phyloP scores from a whole-genome alignment of 2,888 invertebrate species.

The Acleris emargana region DNA sequence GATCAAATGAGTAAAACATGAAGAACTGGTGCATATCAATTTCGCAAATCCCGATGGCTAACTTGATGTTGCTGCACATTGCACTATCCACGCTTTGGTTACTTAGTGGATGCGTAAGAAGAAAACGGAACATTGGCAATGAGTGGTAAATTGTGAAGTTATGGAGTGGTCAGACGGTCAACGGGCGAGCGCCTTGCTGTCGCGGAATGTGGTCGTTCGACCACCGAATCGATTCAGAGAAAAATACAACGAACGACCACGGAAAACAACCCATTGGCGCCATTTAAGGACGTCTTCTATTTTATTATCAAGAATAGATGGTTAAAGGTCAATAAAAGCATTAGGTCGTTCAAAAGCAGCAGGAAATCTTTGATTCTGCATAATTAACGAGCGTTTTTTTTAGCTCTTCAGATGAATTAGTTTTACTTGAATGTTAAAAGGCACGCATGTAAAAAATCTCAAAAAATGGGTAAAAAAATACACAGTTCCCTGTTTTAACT shows the following conservation, averaged over 20 bases:
- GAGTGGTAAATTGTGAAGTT: constrained; percentile 46
- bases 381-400: not conserved
- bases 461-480: too few relatives aligned
- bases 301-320: constrained; percentile 17
- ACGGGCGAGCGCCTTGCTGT: constrained; percentile 65
- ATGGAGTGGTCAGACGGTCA: constrained; percentile 66
- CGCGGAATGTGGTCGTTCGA: constrained; percentile 72
- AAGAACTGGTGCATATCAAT: constrained; percentile 4
- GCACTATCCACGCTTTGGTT: not conserved
- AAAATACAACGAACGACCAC: constrained; percentile 43
- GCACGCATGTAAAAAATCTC: too few relatives aligned
- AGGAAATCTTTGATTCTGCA: constrained; percentile 11
- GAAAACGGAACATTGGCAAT: constrained; percentile 18
- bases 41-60: constrained; percentile 15
- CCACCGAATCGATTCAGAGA: constrained; percentile 66
- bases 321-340: constrained; percentile 23
- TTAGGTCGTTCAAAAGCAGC: constrained; percentile 14
- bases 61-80: not conserved
- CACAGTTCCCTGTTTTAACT: too few relatives aligned
- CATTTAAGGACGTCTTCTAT: constrained; percentile 29
- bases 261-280: constrained; percentile 29
- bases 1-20: constrained; percentile 27
- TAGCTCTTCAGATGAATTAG: too few relatives aligned
- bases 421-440: too few relatives aligned
- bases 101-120: constrained; percentile 16